phyloP scores from a whole-genome alignment of 2,113 vertebrate species.

The Brachyhypopomus gauderio region DNA sequence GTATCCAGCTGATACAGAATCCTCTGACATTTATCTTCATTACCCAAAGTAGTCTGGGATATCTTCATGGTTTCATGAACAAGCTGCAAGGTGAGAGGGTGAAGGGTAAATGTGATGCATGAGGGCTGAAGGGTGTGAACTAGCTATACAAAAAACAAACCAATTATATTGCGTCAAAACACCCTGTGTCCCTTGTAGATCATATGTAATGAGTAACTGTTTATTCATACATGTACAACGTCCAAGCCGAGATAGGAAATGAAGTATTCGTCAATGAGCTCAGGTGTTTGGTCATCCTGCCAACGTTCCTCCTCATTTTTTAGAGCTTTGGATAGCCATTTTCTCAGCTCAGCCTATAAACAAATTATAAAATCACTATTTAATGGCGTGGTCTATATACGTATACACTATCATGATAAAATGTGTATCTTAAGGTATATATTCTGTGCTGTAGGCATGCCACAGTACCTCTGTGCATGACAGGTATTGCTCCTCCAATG shows the following conservation, averaged over 20 bases:
- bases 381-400: no score
- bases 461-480: constrained; percentile 75
- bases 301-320: constrained; percentile 78
- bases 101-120: not conserved
- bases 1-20: constrained; percentile 70
- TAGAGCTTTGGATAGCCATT: constrained; percentile 73
- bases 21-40: constrained; percentile 54
- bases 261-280: constrained; percentile 72
- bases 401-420: not conserved
- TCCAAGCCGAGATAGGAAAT: constrained; percentile 84
- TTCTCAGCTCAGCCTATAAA: constrained; percentile 62
- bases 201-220: not conserved
- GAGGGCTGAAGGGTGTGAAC: not conserved
- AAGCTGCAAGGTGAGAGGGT: constrained; percentile 66
- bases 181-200: not conserved
- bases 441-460: not conserved
- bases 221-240: constrained; percentile 63
- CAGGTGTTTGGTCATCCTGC: constrained; percentile 71
- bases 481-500: constrained; percentile 78
- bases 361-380: not conserved
- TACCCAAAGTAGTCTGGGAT: constrained; percentile 63
- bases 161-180: not conserved
- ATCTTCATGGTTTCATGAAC: constrained; percentile 65
- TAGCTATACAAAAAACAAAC: not conserved
- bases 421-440: not conserved